Percentiles rank a stretch among this genome's conserved stretches.
Evolutionary conservation across 1,140 invertebrate genomes (phyloP).

Genomic region (Trinorchestia longiramus): DNA sequence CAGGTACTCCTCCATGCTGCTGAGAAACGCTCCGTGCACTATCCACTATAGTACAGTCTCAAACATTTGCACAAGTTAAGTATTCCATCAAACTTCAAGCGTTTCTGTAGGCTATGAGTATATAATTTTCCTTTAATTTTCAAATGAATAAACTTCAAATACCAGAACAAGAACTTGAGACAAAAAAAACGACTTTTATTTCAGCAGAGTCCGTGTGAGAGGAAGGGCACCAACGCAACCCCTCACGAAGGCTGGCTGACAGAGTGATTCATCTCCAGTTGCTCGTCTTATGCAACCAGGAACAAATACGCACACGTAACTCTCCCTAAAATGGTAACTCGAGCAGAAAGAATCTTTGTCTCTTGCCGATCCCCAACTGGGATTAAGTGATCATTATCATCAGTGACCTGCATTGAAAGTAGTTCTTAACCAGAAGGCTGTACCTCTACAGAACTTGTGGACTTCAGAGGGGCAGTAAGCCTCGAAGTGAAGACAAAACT

Average conservation of each 20-base stretch:
- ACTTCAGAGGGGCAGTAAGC: not conserved
- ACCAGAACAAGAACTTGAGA: not conserved
- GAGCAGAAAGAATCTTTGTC: not conserved
- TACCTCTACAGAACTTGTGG: not conserved
- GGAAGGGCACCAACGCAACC: not conserved
- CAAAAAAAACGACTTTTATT: not conserved
- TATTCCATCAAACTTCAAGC: not conserved
- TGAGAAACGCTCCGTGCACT: not conserved
- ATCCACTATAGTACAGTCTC: not conserved
- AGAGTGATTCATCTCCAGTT: not conserved
- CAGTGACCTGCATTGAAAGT: not conserved
- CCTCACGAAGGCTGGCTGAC: not conserved
- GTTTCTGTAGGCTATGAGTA: not conserved
- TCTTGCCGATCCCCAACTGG: not conserved
- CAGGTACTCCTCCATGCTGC: not conserved
- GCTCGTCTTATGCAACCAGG: constrained; percentile 13
- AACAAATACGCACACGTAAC: not conserved
- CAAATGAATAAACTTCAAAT: not conserved
- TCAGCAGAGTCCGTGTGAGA: not conserved
- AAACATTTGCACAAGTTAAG: not conserved
- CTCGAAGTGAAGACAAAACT: not conserved
- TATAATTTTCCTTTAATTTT: not conserved
- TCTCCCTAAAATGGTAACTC: not conserved
- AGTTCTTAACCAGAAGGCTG: not conserved
- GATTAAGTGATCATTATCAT: not conserved